Evolutionary conservation across 2,113 vertebrate genomes (phyloP).

Genomic region (Scophthalmus maximus): DNA sequence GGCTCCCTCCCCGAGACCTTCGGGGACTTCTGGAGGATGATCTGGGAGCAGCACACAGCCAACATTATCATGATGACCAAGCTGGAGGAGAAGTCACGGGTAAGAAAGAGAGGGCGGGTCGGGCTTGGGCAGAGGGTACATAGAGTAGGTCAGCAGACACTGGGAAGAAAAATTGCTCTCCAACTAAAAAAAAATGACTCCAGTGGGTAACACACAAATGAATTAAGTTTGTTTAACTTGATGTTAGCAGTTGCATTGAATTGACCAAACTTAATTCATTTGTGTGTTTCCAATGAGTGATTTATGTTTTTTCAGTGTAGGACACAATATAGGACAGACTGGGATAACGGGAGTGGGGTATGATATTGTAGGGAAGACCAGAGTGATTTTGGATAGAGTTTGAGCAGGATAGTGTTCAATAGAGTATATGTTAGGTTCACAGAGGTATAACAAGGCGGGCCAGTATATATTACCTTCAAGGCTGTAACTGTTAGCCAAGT

Average conservation of each 20-base stretch:
- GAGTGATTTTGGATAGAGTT: background rate
- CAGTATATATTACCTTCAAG: background rate
- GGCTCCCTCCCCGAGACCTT: constrained; percentile 97
- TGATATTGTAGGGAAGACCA: background rate
- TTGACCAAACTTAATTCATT: too few relatives aligned
- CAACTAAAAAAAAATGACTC: too few relatives aligned
- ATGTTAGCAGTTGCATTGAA: too few relatives aligned
- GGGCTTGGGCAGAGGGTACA: background rate
- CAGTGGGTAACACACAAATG: too few relatives aligned
- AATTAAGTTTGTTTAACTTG: too few relatives aligned
- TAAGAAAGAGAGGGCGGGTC: constrained; percentile 82
- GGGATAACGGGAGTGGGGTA: background rate
- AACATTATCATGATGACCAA: constrained; percentile 99
- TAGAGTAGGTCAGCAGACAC: too few relatives aligned
- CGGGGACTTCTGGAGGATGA: constrained; percentile 99
- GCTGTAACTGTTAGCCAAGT: too few relatives aligned
- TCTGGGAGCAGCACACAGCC: constrained; percentile 97
- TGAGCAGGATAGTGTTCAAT: background rate
- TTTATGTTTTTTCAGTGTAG: too few relatives aligned
- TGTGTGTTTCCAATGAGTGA: too few relatives aligned
- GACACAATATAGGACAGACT: background rate
- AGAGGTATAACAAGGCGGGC: background rate
- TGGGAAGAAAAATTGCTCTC: too few relatives aligned
- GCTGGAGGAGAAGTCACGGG: constrained; percentile 96
- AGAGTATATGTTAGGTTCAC: background rate